Evolutionary conservation across 2,888 invertebrate species (phyloP).

Genomic region (Drosophila phalerata): DNA sequence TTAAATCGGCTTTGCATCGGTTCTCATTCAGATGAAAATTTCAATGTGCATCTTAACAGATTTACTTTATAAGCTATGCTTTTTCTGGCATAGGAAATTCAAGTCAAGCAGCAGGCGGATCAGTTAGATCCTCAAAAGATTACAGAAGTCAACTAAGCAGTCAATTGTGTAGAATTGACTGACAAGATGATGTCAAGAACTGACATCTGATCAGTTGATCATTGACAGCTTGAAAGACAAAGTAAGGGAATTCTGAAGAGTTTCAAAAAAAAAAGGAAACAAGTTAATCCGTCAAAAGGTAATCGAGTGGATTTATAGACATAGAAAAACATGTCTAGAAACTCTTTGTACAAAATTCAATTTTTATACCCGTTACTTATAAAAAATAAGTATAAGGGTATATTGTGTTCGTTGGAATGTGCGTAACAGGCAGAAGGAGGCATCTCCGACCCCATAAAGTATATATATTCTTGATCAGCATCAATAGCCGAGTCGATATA

Average conservation of each 20-base stretch:
- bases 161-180: conserved; percentile 10
- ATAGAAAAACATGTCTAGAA: not conserved
- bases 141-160: conserved; percentile 20
- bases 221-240: not conserved
- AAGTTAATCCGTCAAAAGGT: not conserved
- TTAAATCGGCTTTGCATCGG: conserved; percentile 42
- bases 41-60: conserved; percentile 16
- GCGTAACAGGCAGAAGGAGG: too few relatives aligned
- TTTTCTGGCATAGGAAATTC: not conserved
- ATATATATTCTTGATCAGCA: too few relatives aligned
- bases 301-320: too few relatives aligned
- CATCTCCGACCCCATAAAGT: too few relatives aligned
- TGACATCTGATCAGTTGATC: conserved; percentile 22
- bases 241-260: not conserved
- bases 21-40: conserved; percentile 9
- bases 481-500: too few relatives aligned
- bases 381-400: too few relatives aligned
- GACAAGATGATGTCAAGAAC: conserved; percentile 35
- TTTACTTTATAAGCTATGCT: conserved; percentile 15
- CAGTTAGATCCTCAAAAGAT: conserved; percentile 30
- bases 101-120: conserved; percentile 8
- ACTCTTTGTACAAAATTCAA: not conserved
- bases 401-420: too few relatives aligned
- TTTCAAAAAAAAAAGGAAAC: not conserved
- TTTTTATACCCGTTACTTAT: too few relatives aligned